These are phyloP conservation scores for Drosophila aldrichi DNA, from an alignment of 2,888 invertebrate genomes.

Conservation along the genomic window DNA sequence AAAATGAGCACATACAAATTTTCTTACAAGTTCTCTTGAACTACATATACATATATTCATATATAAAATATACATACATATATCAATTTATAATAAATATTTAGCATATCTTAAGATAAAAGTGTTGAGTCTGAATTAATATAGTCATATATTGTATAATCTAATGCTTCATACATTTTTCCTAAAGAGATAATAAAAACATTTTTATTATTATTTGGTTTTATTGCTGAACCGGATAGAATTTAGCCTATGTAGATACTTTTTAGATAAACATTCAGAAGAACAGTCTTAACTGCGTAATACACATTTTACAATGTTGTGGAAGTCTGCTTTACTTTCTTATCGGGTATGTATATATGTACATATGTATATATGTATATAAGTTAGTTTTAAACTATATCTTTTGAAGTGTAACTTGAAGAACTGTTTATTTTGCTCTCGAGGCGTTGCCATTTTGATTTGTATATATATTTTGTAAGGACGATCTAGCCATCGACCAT, in stretches of 20 bases:
- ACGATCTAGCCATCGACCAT: background rate
- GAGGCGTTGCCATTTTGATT: background rate
- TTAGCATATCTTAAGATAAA: too few species aligned
- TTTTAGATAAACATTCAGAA: background rate
- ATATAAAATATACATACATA: background rate
- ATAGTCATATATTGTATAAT: too few species aligned
- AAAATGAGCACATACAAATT: background rate
- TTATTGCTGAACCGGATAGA: background rate
- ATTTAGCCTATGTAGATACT: slow-evolving; percentile 1
- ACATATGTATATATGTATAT: background rate
- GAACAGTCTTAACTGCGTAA: background rate
- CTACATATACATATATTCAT: too few species aligned
- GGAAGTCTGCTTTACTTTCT: background rate
- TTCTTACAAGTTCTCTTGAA: too few species aligned
- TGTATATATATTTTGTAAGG: background rate
- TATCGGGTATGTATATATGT: background rate
- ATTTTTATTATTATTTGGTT: too few species aligned
- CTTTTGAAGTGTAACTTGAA: slow-evolving; percentile 2
- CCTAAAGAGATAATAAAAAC: too few species aligned
- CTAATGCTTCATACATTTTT: too few species aligned
- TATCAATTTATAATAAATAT: too few species aligned
- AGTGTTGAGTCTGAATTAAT: too few species aligned
- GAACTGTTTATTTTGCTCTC: background rate
- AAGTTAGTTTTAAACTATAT: background rate
- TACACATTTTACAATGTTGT: background rate